Conservation (phyloP, 2,888 invertebrate genomes). For the Therioaphis trifolii region DNA sequence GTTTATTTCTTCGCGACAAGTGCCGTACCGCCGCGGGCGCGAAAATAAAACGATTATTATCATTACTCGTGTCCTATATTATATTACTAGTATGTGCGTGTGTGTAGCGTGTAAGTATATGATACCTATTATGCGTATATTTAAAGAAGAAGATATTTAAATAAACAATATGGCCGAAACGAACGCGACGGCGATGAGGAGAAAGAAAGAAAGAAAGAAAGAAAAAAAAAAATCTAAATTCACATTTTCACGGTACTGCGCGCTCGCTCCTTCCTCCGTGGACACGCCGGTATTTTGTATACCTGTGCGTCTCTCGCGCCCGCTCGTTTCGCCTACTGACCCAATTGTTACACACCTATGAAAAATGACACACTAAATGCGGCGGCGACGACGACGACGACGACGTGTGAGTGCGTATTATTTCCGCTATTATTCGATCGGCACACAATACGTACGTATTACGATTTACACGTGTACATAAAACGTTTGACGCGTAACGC, state of each 20-base stretch:
- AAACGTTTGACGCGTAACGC: too few relatives aligned
- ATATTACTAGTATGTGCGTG: not conserved
- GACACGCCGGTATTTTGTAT: not conserved
- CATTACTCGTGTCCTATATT: constrained; percentile 18
- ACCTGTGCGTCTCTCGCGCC: not conserved
- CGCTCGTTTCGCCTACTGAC: constrained; percentile 60
- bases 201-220: not conserved
- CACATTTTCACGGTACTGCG: constrained; percentile 55
- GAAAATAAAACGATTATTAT: constrained; percentile 17
- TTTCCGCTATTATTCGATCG: not conserved
- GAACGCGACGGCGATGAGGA: constrained; percentile 29
- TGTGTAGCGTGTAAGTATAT: not conserved
- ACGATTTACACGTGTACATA: too few relatives aligned
- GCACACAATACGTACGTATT: too few relatives aligned
- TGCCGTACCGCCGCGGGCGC: not conserved
- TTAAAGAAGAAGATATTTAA: constrained; percentile 55
- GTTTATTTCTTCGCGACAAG: too few relatives aligned
- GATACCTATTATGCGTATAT: too few relatives aligned
- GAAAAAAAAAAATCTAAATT: constrained; percentile 33
- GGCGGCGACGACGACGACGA: not conserved
- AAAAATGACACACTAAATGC: constrained; percentile 53
- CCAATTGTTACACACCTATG: constrained; percentile 46
- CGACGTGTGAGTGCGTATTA: constrained; percentile 12
- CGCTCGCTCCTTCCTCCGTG: constrained; percentile 13
- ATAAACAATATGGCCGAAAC: constrained; percentile 62